Evolutionary conservation across 2,113 vertebrate species (phyloP).

Genomic region (Ploceus nigricollis): DNA sequence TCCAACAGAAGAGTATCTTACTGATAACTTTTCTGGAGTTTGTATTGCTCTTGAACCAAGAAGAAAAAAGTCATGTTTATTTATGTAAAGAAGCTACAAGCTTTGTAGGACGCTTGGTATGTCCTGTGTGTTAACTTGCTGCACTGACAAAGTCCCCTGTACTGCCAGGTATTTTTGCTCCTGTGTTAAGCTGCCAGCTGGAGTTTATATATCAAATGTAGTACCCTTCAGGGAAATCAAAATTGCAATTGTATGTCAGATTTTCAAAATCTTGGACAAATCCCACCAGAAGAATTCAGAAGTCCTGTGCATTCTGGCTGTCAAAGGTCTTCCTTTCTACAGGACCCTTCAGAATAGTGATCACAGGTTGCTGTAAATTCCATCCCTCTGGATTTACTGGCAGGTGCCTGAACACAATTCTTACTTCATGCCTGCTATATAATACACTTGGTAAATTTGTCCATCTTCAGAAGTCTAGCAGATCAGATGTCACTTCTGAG

Average conservation of each 20-base stretch:
- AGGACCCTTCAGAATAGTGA: not conserved
- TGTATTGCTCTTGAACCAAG: not conserved
- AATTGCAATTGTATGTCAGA: not conserved
- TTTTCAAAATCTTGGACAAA: not conserved
- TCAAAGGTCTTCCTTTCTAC: not conserved
- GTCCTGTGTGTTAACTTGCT: not conserved
- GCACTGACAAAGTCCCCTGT: not conserved
- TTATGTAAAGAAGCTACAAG: not conserved
- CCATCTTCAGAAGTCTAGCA: not conserved
- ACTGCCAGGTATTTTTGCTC: not conserved
- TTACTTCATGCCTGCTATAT: not conserved
- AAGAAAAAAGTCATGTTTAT: not conserved
- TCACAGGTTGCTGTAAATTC: fast-evolving
- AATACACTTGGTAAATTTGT: not conserved
- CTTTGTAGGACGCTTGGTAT: not conserved
- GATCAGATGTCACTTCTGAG: not conserved
- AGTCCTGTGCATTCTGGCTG: not conserved
- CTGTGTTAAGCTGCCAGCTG: not conserved
- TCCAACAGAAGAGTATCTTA: not conserved
- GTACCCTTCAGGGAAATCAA: not conserved
- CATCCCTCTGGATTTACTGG: not conserved
- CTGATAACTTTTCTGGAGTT: not conserved
- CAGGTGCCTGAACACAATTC: not conserved
- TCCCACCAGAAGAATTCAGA: not conserved
- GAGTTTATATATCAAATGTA: not conserved